phyloP scores from a whole-genome alignment of 2,797 vertebrate genomes.

The Chaunax sp. region DNA sequence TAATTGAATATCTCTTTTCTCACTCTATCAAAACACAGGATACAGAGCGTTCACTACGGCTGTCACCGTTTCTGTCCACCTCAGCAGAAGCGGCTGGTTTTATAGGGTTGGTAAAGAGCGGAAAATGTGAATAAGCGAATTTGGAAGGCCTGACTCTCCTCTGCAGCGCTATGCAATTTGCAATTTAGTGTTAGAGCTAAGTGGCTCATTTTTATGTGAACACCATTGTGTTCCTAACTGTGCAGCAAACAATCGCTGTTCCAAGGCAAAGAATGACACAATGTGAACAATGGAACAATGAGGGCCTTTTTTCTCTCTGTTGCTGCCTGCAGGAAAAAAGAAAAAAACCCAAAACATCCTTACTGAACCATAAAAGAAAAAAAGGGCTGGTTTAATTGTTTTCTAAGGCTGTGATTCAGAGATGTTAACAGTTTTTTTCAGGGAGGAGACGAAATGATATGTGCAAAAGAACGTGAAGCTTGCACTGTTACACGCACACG shows the following conservation, averaged over 20 bases:
- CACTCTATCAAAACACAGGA: constrained; percentile 69
- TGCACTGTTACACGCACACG: constrained; percentile 9
- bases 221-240: constrained; percentile 82
- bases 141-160: constrained; percentile 79
- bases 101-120: constrained; percentile 76
- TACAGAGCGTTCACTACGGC: constrained; percentile 52
- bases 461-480: constrained; percentile 57
- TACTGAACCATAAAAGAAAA: constrained; percentile 63
- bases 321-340: constrained; percentile 66
- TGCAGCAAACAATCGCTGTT: constrained; percentile 84
- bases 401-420: constrained; percentile 73
- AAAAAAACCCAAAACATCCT: constrained; percentile 65
- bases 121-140: constrained; percentile 85
- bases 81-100: constrained; percentile 80
- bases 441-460: constrained; percentile 50
- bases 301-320: constrained; percentile 73
- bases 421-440: constrained; percentile 63
- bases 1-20: constrained; percentile 66
- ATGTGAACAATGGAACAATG: constrained; percentile 84
- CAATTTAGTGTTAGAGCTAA: constrained; percentile 83
- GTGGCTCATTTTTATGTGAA: constrained; percentile 84
- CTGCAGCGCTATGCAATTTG: constrained; percentile 71
- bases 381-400: constrained; percentile 77
- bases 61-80: constrained; percentile 78
- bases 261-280: constrained; percentile 82